These are phyloP conservation scores for Redunca redunca DNA, from an alignment of 2,113 vertebrate genomes.

Conservation along the genomic window DNA sequence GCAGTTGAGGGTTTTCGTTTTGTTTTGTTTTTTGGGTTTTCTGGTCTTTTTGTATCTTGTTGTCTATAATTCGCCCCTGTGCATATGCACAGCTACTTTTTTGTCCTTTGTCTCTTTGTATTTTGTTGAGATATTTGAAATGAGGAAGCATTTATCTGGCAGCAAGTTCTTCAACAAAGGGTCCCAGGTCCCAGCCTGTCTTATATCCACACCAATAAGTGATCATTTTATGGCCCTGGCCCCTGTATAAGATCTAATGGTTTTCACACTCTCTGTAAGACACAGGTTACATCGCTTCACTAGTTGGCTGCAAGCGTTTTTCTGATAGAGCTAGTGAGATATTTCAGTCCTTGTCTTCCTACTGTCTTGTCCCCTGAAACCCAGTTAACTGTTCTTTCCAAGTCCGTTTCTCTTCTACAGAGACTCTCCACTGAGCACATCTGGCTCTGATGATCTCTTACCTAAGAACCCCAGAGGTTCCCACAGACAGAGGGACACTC, in stretches of 20 bases:
- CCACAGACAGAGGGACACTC: accelerated
- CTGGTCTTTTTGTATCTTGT: neutral
- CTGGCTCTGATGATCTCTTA: neutral
- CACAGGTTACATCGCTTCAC: neutral
- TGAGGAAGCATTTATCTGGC: neutral
- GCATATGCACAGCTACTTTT: neutral
- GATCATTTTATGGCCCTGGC: neutral
- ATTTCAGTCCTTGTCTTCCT: neutral
- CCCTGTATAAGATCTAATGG: neutral
- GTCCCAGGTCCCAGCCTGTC: neutral
- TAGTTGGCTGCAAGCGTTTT: accelerated
- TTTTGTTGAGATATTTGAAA: neutral
- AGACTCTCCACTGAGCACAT: neutral
- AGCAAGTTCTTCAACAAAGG: neutral
- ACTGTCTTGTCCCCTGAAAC: neutral
- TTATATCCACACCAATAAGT: neutral
- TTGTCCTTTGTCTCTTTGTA: neutral
- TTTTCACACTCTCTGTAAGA: neutral
- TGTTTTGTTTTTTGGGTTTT: neutral
- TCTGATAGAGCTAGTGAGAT: neutral
- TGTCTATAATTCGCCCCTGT: neutral
- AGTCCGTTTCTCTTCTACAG: neutral
- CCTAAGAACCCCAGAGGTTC: neutral
- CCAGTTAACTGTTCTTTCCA: neutral
- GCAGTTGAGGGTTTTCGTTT: too few species aligned